phyloP scores from a whole-genome alignment of 2,113 vertebrate species.

The Caloenas nicobarica region DNA sequence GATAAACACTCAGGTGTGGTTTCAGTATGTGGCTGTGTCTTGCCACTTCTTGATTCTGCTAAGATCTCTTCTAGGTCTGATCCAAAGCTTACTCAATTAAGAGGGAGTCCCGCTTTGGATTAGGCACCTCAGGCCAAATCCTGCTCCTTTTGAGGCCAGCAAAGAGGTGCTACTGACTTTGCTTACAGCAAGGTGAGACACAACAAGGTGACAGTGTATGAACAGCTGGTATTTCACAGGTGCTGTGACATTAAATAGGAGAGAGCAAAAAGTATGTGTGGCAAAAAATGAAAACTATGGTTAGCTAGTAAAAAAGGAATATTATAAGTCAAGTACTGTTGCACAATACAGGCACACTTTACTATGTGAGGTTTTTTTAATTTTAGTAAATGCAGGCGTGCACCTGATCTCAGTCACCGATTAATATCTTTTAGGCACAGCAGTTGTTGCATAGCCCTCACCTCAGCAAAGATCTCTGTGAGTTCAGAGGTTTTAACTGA shows the following conservation, averaged over 20 bases:
- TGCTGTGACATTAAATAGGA: not conserved
- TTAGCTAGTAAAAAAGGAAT: not conserved
- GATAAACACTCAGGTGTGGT: not conserved
- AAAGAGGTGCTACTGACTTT: not conserved
- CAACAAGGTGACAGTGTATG: not conserved
- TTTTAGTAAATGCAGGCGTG: not conserved
- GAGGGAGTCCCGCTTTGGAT: not conserved
- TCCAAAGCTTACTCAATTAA: conserved; percentile 35
- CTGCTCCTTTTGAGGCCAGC: not conserved
- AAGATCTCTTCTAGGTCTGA: conserved; percentile 17
- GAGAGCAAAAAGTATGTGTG: not conserved
- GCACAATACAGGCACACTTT: not conserved
- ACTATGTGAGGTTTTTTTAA: not conserved
- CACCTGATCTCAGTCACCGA: not conserved
- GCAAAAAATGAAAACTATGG: not conserved
- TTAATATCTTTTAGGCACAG: not conserved
- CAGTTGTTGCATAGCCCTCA: not conserved
- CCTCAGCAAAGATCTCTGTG: not conserved
- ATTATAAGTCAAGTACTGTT: not conserved
- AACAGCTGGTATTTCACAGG: not conserved
- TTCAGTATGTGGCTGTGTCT: not conserved
- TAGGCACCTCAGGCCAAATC: conserved; percentile 6
- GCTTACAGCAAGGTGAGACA: not conserved
- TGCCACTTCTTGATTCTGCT: not conserved
- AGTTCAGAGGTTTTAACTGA: not conserved